These are phyloP conservation scores for Microchirus variegatus DNA, from an alignment of 2,797 vertebrate species.

Conservation along the genomic window DNA sequence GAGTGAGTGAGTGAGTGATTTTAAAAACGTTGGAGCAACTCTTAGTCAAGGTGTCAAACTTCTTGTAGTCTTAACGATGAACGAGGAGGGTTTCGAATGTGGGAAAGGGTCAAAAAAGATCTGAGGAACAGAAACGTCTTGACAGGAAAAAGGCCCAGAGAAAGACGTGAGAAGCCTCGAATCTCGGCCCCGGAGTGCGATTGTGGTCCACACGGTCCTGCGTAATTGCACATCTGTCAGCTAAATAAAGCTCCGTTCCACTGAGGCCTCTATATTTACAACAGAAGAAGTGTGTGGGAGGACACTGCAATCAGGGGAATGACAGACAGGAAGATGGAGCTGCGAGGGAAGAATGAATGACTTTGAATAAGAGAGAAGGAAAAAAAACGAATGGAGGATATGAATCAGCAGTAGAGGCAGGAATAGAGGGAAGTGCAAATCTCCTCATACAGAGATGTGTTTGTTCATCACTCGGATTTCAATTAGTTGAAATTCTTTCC, in stretches of 20 bases:
- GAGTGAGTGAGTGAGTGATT: constrained; percentile 40
- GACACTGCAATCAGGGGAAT: constrained; percentile 38
- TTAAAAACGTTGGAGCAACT: constrained; percentile 22
- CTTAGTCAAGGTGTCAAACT: constrained; percentile 5
- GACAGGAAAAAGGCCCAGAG: constrained; percentile 8
- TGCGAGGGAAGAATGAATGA: constrained; percentile 40
- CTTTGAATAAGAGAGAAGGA: constrained; percentile 24
- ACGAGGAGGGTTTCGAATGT: not conserved
- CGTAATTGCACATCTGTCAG: constrained; percentile 75
- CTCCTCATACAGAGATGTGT: constrained; percentile 27
- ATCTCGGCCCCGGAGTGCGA: constrained; percentile 42
- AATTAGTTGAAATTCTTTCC: not conserved
- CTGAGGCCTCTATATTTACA: constrained; percentile 68
- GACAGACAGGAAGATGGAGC: constrained; percentile 33
- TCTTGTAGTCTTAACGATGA: not conserved
- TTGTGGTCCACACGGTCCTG: constrained; percentile 53
- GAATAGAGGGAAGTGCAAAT: constrained; percentile 1
- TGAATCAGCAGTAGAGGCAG: constrained; percentile 41
- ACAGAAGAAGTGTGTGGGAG: constrained; percentile 60
- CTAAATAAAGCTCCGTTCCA: constrained; percentile 73
- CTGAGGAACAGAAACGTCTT: not conserved
- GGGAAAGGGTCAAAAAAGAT: constrained; percentile 6
- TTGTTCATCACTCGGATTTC: constrained; percentile 20
- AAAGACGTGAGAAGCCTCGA: constrained; percentile 30
- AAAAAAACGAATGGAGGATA: constrained; percentile 35